Percentiles rank a stretch among this genome's conserved stretches.
phyloP scores from a whole-genome alignment of 2,113 vertebrate genomes.

The Pholis gunnellus region DNA sequence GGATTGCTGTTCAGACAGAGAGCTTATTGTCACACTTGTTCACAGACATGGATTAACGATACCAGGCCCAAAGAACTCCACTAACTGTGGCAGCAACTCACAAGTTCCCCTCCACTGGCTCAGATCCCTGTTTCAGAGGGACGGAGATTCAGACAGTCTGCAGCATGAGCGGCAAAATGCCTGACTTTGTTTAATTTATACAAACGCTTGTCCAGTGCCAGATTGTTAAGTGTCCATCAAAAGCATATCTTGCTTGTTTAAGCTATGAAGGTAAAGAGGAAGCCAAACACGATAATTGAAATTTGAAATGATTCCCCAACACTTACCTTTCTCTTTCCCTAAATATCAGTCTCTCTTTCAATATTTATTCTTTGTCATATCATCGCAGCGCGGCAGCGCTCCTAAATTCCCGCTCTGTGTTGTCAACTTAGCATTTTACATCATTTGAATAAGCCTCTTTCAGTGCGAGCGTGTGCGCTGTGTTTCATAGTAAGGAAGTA shows the following conservation, averaged over 20 bases:
- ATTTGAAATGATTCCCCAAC: constrained; percentile 15
- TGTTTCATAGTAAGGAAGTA: constrained; percentile 77
- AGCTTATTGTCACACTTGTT: constrained; percentile 85
- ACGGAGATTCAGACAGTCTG: constrained; percentile 16
- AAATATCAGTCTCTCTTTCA: constrained; percentile 46
- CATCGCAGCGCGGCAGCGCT: constrained; percentile 43
- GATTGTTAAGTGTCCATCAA: constrained; percentile 22
- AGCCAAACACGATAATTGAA: not conserved
- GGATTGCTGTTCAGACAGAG: constrained; percentile 85
- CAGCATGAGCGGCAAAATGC: not conserved
- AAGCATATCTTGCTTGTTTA: not conserved
- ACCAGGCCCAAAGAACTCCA: constrained; percentile 70
- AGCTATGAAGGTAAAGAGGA: not conserved
- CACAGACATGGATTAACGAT: constrained; percentile 82
- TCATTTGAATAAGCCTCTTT: constrained; percentile 87
- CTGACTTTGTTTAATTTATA: constrained; percentile 14
- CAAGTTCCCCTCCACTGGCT: constrained; percentile 48
- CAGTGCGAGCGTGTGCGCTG: constrained; percentile 68
- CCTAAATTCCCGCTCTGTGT: constrained; percentile 72
- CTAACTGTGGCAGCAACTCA: constrained; percentile 62
- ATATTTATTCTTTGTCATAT: constrained; percentile 68
- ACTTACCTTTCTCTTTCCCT: not conserved
- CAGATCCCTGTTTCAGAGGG: constrained; percentile 44
- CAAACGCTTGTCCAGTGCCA: constrained; percentile 11
- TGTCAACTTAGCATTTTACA: constrained; percentile 82